Evolutionary conservation across 1,140 invertebrate species (phyloP).

Genomic region (Atta colombica): DNA sequence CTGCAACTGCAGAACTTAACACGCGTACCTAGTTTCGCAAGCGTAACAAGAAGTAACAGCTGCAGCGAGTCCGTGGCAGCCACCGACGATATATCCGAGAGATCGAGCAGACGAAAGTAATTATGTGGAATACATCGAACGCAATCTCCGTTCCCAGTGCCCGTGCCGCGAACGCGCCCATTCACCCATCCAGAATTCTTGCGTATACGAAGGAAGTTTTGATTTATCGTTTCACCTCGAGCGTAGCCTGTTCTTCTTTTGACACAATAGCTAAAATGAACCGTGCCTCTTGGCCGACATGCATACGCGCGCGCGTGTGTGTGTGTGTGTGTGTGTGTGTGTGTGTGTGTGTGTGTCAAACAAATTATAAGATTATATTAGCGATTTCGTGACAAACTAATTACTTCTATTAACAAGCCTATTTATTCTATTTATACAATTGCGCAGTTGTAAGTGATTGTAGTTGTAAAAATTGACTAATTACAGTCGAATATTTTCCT

Average conservation of each 20-base stretch:
- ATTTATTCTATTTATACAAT: no score
- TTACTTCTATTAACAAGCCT: no score
- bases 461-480: no score
- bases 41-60: slow-evolving; percentile 77
- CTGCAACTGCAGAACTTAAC: slow-evolving; percentile 70
- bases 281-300: not conserved
- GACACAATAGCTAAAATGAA: slow-evolving; percentile 18
- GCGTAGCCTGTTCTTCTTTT: not conserved
- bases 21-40: slow-evolving; percentile 71
- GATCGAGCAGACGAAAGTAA: slow-evolving; percentile 76
- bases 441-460: no score
- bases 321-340: no score
- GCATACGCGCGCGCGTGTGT: not conserved
- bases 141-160: slow-evolving; percentile 49
- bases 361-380: not conserved
- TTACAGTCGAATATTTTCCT: no score
- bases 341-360: not conserved
- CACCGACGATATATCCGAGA: slow-evolving; percentile 70
- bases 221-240: slow-evolving; percentile 70
- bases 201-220: slow-evolving; percentile 71
- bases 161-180: slow-evolving; percentile 23
- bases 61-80: slow-evolving; percentile 67
- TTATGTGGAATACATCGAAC: slow-evolving; percentile 76
- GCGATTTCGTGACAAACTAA: not conserved
- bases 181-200: slow-evolving; percentile 59